These are phyloP conservation scores for Spatulosminthurus flaviceps DNA, from an alignment of 2,888 invertebrate genomes.

Conservation along the genomic window DNA sequence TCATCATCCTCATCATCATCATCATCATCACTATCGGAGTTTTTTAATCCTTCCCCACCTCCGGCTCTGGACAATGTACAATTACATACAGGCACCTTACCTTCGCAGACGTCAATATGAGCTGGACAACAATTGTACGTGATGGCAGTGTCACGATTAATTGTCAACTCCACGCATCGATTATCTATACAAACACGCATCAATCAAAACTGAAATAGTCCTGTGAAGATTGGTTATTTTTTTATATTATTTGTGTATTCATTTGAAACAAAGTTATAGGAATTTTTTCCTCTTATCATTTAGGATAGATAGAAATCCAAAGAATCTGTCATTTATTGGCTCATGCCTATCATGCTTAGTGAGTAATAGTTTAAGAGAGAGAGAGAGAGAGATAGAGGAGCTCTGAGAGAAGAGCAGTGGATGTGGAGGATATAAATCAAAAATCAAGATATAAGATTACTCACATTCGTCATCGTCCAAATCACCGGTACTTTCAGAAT, in stretches of 20 bases:
- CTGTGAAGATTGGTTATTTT: neutral
- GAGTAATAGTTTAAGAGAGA: neutral
- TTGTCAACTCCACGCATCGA: conserved; percentile 62
- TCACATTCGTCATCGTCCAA: conserved; percentile 53
- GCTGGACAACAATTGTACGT: conserved; percentile 57
- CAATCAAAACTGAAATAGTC: conserved; percentile 18
- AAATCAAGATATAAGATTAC: neutral
- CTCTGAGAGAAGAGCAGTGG: too few species aligned
- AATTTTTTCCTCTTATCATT: neutral
- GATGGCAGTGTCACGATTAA: conserved; percentile 45
- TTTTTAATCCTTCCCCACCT: conserved; percentile 35
- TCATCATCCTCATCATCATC: conserved; percentile 54
- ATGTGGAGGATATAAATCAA: neutral
- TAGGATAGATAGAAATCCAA: too few species aligned
- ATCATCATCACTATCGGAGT: conserved; percentile 40
- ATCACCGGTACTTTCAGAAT: conserved; percentile 44
- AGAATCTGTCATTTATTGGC: too few species aligned
- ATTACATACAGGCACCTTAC: conserved; percentile 52
- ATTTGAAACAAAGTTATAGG: too few species aligned
- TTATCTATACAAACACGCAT: conserved; percentile 36
- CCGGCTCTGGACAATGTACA: conserved; percentile 49
- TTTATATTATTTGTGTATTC: neutral
- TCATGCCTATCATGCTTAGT: neutral
- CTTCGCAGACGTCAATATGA: conserved; percentile 56
- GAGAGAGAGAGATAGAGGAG: neutral